phyloP scores from a whole-genome alignment of 2,888 invertebrate species.

The Limnephilus lunatus region DNA sequence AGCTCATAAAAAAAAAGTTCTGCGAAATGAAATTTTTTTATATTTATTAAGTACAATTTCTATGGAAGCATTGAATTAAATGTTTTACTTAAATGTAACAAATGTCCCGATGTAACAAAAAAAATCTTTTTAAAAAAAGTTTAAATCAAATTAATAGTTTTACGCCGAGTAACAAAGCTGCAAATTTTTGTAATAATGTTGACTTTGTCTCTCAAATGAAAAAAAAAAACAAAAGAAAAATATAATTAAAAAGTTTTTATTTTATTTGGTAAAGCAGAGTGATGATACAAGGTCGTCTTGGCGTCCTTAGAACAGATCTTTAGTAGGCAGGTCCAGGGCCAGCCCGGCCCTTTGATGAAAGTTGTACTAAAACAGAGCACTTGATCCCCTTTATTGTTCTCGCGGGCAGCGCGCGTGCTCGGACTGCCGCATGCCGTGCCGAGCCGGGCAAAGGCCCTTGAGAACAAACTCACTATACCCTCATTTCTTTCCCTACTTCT shows the following conservation, averaged over 20 bases:
- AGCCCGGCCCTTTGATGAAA: slow-evolving; percentile 64
- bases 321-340: slow-evolving; percentile 59
- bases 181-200: too few species aligned
- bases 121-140: too few species aligned
- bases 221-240: too few species aligned
- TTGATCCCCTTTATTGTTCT: slow-evolving; percentile 71
- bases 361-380: slow-evolving; percentile 68
- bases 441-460: slow-evolving; percentile 38
- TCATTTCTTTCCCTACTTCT: slow-evolving; percentile 67
- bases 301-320: slow-evolving; percentile 45
- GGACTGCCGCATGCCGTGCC: slow-evolving; percentile 74
- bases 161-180: too few species aligned
- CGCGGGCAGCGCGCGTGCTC: slow-evolving; percentile 72
- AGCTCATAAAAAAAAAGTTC: too few species aligned
- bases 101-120: too few species aligned
- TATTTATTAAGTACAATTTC: too few species aligned
- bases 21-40: too few species aligned
- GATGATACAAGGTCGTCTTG: slow-evolving; percentile 39
- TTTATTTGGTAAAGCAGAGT: slow-evolving; percentile 14
- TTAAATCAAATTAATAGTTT: too few species aligned
- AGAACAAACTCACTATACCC: slow-evolving; percentile 68
- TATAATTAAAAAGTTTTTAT: neutral
- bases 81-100: too few species aligned
- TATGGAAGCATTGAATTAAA: too few species aligned
- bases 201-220: too few species aligned